Evolutionary conservation across 2,797 vertebrate genomes (phyloP), one percentile per base, ranked within the genome.

Genomic region (Bradypodion pumilum): DNA sequence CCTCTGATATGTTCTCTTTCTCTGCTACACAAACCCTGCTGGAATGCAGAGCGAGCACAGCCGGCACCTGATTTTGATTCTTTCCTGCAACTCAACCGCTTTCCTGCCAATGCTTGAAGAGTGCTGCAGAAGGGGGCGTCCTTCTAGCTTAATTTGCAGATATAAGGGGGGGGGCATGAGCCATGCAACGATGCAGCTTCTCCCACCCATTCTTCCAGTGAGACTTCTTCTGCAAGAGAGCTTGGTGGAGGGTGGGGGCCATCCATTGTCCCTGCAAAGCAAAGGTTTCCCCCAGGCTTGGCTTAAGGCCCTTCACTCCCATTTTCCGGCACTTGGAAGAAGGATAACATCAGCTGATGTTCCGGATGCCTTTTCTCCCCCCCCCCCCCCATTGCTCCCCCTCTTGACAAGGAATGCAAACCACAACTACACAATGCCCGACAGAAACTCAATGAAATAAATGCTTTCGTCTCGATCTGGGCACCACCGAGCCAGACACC

Each of bases 361-460:
- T 70, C 44, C 10, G 65, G 56, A 62, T 59, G 21, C 4, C 9
- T 63, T 46, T 52, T 27, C 2, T 46, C 35, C 35, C 37, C 52
- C 25, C 25, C 80, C 84, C 75, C 82, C 32, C 76, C 52, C 5
- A 15, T 49, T 49, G 46, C 52, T 56, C 52, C 13, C 73, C 40
- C 66, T 1, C 21, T 65, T 65, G n/a, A 62, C 70, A 86, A 88
- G 27, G 85, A 82, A 86, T 85, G 81, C 56, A 16, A 32, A 78
- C 59, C 0, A 35, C 75, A 80, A 9, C 70, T 44, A 70, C 21
- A 77, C 8, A 1, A 27, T 59, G 23, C 5, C 69, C 46, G 89
- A 89, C 86, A 77, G 85, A 75, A 74, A 83, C 75, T 82, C 87
- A 80, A 1, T 74, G 82, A 60, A 84, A 88, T 40, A 69, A 77